These are phyloP conservation scores for Peromyscus aztecus DNA, from an alignment of 2,797 vertebrate species.

Conservation along the genomic window DNA sequence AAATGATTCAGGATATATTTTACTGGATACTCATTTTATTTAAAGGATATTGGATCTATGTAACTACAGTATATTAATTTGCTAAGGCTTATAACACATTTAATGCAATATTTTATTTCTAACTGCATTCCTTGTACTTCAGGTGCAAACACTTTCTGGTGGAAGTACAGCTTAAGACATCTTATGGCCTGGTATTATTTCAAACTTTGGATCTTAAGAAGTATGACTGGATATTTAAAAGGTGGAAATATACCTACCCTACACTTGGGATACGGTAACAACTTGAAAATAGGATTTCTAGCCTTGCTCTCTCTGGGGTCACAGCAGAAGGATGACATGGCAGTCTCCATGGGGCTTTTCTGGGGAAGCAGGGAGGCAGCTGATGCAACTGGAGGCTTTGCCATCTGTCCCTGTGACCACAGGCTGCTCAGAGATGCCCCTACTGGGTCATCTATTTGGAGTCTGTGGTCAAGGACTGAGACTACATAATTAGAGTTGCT, in stretches of 20 bases:
- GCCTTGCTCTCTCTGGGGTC: neutral
- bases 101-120: neutral
- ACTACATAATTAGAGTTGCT: constrained; percentile 45
- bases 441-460: neutral
- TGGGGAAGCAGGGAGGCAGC: neutral
- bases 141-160: neutral
- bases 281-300: neutral
- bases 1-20: neutral
- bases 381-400: neutral
- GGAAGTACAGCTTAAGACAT: neutral
- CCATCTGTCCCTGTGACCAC: constrained; percentile 19
- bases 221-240: neutral
- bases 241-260: neutral
- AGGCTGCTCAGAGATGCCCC: neutral
- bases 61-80: neutral
- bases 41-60: neutral
- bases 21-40: neutral
- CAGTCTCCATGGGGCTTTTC: neutral
- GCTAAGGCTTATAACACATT: neutral
- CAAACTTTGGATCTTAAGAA: neutral
- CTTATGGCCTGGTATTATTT: neutral
- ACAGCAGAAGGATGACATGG: neutral
- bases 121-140: neutral
- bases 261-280: neutral
- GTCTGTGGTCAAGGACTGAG: neutral